Base-by-base conservation (phyloP, 1,140 invertebrate species). In the Euschistus heros region DNA sequence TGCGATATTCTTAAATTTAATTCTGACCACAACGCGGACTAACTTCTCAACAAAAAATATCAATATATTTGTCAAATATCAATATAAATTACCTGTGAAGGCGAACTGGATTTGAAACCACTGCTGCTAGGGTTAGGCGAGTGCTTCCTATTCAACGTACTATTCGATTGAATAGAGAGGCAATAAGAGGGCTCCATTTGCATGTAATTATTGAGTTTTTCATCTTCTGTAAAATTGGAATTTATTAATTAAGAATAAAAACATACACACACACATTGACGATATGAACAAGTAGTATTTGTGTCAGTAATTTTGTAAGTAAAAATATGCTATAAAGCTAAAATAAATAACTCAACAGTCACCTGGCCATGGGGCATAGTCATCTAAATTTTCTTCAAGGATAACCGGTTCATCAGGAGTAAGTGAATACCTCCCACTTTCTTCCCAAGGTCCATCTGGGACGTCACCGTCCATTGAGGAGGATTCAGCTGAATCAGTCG, bases 401-500 rank as follows among this genome's bases (percentile, higher is more conserved):
- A 86, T 86, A 18, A 79, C 77, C 3, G 80, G 81, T 70, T 87
- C 84, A 68, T 88, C 85, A 0, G 84, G 82, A 0, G 83, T 84
- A 20, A 82, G 72, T 2, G 81, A 82, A 67, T 79, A 82, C 47
- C 81, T 54, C 13, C 66, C 66, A 33, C 46, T 64, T 13, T 42
- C 17, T 26, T 68, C 57, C 62, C 54, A 66, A 20, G 47, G 52
- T 17, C 63, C 66, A 22, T 67, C 68, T 7, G 63, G 62, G 0
- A 79, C 79, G 0, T 79, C 77, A 50, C 86, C 85, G 66, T 85
- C 82, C 72, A 86, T 81, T 33, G 85, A 87, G 6, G 85, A 86
- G 0, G 84, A 86, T 20, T 85, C 84, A 24, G 84, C 83, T 7
- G 84, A 86, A 69, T 87, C 86, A 0, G 80, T 83, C 2, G 84